phyloP scores from a whole-genome alignment of 2,113 vertebrate genomes.

The Peromyscus polionotus region DNA sequence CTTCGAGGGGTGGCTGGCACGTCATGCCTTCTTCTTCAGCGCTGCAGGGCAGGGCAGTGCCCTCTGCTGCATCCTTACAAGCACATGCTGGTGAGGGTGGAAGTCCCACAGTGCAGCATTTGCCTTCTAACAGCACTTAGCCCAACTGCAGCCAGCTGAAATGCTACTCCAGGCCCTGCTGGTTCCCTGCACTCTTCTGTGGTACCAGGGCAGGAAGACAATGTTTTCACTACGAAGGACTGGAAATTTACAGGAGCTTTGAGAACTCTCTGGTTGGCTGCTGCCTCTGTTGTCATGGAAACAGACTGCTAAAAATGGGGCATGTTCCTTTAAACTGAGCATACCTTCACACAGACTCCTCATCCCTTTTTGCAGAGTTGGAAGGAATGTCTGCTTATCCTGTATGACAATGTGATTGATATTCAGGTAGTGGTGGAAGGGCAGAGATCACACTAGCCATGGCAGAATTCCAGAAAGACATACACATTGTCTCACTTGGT shows the following conservation, averaged over 20 bases:
- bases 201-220: conserved; percentile 72
- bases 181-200: conserved; percentile 62
- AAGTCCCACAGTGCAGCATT: background rate
- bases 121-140: background rate
- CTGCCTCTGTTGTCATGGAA: conserved; percentile 86
- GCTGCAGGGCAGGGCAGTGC: background rate
- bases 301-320: conserved; percentile 84
- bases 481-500: background rate
- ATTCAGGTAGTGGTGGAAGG: conserved; percentile 11
- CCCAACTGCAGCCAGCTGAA: conserved; percentile 25
- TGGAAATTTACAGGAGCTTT: conserved; percentile 85
- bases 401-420: conserved; percentile 49
- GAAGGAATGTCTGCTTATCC: conserved; percentile 49
- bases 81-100: background rate
- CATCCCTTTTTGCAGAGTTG: conserved; percentile 74
- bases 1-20: background rate
- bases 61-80: background rate
- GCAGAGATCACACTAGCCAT: background rate
- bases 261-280: conserved; percentile 79
- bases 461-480: background rate
- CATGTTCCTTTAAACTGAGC: conserved; percentile 77
- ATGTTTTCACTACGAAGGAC: conserved; percentile 71
- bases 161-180: background rate
- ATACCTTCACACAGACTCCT: conserved; percentile 74
- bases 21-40: background rate